phyloP scores from a whole-genome alignment of 1,140 invertebrate genomes.

The Teleopsis dalmanni region DNA sequence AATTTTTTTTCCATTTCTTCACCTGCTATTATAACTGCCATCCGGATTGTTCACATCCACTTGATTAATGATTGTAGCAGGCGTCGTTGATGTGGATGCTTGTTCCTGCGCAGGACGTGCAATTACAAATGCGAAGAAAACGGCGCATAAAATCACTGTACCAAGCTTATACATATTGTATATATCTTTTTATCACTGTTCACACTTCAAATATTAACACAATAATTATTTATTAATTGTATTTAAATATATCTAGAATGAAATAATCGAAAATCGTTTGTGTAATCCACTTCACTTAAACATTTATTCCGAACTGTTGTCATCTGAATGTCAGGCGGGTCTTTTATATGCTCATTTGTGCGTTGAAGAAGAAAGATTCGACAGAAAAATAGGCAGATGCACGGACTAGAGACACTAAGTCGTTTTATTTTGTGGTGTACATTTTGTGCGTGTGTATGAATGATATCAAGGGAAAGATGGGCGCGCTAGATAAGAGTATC shows the following conservation, averaged over 20 bases:
- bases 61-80: slow-evolving; percentile 40
- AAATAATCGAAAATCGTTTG: too few relatives aligned
- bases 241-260: too few relatives aligned
- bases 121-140: slow-evolving; percentile 28
- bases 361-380: too few relatives aligned
- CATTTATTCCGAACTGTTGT: too few relatives aligned
- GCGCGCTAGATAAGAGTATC: slow-evolving; percentile 41
- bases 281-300: too few relatives aligned
- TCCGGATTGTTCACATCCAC: slow-evolving; percentile 42
- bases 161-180: slow-evolving; percentile 33
- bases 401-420: too few relatives aligned
- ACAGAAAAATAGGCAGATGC: too few relatives aligned
- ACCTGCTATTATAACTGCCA: slow-evolving; percentile 42
- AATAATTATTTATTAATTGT: too few relatives aligned
- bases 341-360: too few relatives aligned
- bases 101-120: slow-evolving; percentile 31
- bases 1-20: too few relatives aligned
- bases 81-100: slow-evolving; percentile 26
- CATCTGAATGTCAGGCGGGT: too few relatives aligned
- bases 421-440: slow-evolving; percentile 10
- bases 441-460: slow-evolving; percentile 3
- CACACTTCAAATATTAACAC: too few relatives aligned
- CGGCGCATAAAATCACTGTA: slow-evolving; percentile 25
- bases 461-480: slow-evolving; percentile 29
- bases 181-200: background rate